These are phyloP conservation scores for Deroplatys truncata DNA, from an alignment of 2,888 invertebrate species.

Conservation along the genomic window DNA sequence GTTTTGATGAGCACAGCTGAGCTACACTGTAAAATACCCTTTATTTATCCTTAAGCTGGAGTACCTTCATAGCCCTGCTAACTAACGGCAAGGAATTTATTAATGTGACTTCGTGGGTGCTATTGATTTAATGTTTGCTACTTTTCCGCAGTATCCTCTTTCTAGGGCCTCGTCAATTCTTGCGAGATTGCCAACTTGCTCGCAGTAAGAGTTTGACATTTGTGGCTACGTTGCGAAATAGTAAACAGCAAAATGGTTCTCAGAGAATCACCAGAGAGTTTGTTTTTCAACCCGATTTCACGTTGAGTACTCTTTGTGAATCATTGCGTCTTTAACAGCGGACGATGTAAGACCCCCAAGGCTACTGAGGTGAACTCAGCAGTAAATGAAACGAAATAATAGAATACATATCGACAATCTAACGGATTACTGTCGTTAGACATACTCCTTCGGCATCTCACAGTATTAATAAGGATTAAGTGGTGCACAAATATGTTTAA, in stretches of 20 bases:
- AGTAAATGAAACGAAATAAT: conserved; percentile 5
- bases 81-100: neutral
- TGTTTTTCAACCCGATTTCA: neutral
- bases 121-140: conserved; percentile 1
- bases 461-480: neutral
- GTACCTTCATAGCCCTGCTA: neutral
- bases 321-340: neutral
- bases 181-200: conserved; percentile 15
- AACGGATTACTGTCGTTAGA: neutral
- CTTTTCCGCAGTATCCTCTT: conserved; percentile 2
- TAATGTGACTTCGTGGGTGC: conserved; percentile 2
- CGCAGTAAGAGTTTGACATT: conserved; percentile 11
- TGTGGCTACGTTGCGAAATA: conserved; percentile 4
- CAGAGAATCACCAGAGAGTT: neutral
- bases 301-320: neutral
- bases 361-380: conserved; percentile 14
- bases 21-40: neutral
- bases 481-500: neutral
- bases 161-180: conserved; percentile 12
- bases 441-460: neutral
- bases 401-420: neutral
- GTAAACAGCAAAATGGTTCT: neutral
- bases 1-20: neutral
- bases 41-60: neutral
- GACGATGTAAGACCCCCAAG: neutral